Conservation (phyloP, 2,797 vertebrate genomes). For the Simalia tracyae region DNA sequence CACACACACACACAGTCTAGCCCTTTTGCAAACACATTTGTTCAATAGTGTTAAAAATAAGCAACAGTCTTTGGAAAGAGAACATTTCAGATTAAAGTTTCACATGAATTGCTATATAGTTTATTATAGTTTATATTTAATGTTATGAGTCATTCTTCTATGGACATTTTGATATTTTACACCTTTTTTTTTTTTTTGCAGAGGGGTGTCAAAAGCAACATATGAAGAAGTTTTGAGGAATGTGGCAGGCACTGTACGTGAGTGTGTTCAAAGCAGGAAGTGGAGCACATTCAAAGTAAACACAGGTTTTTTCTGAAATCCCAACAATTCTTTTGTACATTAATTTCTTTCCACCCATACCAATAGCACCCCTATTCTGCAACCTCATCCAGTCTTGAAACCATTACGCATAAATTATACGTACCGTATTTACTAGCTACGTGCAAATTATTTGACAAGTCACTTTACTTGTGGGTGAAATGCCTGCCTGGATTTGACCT, state of each 20-base stretch:
- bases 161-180: not conserved
- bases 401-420: not conserved
- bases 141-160: not conserved
- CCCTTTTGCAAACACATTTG: conserved; percentile 44
- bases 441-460: not conserved
- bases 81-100: conserved; percentile 8
- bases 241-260: not conserved
- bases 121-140: not conserved
- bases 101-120: not conserved
- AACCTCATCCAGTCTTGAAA: not conserved
- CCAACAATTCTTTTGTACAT: not conserved
- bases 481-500: not conserved
- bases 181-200: not conserved
- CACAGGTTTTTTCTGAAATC: not conserved
- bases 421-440: not conserved
- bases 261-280: not conserved
- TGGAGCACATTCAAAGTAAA: not conserved
- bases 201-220: not conserved
- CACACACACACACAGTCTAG: conserved; percentile 5
- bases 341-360: not conserved
- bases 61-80: conserved; percentile 24
- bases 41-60: conserved; percentile 41
- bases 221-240: not conserved
- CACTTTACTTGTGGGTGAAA: not conserved
- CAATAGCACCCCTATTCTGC: not conserved